Conservation (phyloP, 2,888 invertebrate genomes). For the Amaurobius ferox region DNA sequence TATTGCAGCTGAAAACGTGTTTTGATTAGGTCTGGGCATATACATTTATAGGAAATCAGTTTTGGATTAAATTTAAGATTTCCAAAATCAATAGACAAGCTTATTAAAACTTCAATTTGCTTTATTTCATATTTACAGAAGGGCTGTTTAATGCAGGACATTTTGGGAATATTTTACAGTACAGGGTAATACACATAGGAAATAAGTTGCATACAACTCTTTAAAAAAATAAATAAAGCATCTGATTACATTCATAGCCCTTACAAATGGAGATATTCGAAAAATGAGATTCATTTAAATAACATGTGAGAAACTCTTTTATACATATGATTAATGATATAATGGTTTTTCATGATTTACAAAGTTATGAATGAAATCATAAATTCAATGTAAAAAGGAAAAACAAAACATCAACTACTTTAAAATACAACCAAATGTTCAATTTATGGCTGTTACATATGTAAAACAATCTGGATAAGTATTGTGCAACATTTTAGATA, state of each 20-base stretch:
- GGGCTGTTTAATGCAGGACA: background rate
- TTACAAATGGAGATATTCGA: background rate
- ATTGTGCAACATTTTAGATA: no score
- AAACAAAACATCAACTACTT: background rate
- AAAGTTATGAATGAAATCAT: background rate
- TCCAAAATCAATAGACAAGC: background rate
- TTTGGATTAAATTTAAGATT: no score
- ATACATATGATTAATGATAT: background rate
- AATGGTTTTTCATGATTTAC: background rate
- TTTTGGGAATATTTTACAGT: background rate
- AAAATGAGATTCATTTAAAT: conserved; percentile 16
- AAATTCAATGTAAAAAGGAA: no score
- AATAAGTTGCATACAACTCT: conserved; percentile 11
- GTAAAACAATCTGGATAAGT: no score
- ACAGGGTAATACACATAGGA: conserved; percentile 7
- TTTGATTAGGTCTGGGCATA: no score
- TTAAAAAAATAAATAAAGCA: conserved; percentile 13
- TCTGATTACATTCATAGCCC: conserved; percentile 5
- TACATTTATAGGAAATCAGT: no score
- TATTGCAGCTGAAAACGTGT: no score
- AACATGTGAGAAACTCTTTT: conserved; percentile 4
- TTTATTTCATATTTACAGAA: conserved; percentile 13
- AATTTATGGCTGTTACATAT: no score
- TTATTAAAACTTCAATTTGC: background rate
- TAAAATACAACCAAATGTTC: background rate